A percentile compares a stretch with the other conserved stretches of the same genome.
phyloP scores from a whole-genome alignment of 1,140 invertebrate genomes.

The Drosophila cardini region DNA sequence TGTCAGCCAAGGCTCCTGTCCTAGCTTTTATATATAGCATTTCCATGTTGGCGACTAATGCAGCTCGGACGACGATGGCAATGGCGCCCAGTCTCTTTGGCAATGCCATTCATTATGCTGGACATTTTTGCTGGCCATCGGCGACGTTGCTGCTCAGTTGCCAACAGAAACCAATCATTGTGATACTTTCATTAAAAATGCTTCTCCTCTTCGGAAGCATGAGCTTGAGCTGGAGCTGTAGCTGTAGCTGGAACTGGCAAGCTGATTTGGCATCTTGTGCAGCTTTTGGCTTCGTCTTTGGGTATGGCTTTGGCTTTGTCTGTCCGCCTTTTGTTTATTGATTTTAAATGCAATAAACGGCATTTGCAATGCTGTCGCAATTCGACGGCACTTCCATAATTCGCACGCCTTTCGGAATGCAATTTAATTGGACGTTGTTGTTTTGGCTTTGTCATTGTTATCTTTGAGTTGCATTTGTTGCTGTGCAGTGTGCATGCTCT shows the following conservation, averaged over 20 bases:
- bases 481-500: slow-evolving; percentile 2
- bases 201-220: too few species aligned
- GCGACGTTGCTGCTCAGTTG: slow-evolving; percentile 50
- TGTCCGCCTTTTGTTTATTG: slow-evolving; percentile 57
- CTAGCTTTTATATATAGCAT: slow-evolving; percentile 56
- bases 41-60: slow-evolving; percentile 82
- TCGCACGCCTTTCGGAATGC: slow-evolving; percentile 60
- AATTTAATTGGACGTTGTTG: slow-evolving; percentile 78
- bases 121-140: slow-evolving; percentile 73
- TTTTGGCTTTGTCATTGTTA: slow-evolving; percentile 64
- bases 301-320: neutral
- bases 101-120: slow-evolving; percentile 81
- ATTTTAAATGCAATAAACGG: slow-evolving; percentile 75
- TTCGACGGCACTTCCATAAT: slow-evolving; percentile 58
- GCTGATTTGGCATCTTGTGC: neutral
- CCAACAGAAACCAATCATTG: slow-evolving; percentile 81
- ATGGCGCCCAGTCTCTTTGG: slow-evolving; percentile 74
- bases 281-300: slow-evolving; percentile 10
- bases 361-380: slow-evolving; percentile 41
- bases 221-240: slow-evolving; percentile 10
- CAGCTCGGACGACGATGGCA: slow-evolving; percentile 65
- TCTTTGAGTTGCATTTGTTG: slow-evolving; percentile 58
- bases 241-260: slow-evolving; percentile 26
- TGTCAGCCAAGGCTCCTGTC: slow-evolving; percentile 71
- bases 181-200: slow-evolving; percentile 80